Conservation (phyloP, 2,113 vertebrate species). For the Dicrurus megarhynchus region DNA sequence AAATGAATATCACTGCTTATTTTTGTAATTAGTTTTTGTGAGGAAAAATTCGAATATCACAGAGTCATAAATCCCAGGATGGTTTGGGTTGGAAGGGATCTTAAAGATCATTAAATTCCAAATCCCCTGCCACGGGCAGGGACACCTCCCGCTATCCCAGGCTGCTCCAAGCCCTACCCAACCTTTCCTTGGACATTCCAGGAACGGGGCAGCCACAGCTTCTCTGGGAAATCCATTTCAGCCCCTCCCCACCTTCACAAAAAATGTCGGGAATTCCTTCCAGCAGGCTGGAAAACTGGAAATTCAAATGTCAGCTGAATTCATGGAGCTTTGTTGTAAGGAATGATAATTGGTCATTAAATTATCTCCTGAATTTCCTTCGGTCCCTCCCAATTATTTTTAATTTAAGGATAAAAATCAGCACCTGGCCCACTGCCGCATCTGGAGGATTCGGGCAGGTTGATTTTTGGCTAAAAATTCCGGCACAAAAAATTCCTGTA, state of each 20-base stretch:
- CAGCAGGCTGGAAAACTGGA: not conserved
- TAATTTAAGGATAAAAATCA: not conserved
- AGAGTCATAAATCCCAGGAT: not conserved
- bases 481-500: not conserved
- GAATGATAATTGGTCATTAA: not conserved
- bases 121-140: not conserved
- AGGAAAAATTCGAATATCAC: not conserved
- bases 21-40: too few relatives aligned
- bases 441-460: not conserved
- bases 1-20: not conserved
- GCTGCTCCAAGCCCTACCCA: not conserved
- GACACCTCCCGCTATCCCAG: not conserved
- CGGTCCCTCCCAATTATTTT: not conserved
- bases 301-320: not conserved
- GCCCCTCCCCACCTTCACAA: accelerated
- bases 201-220: not conserved
- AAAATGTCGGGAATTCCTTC: not conserved
- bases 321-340: not conserved
- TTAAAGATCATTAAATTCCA: not conserved
- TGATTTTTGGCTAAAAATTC: not conserved
- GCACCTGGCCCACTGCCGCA: too few relatives aligned
- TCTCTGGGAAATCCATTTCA: not conserved
- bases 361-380: not conserved
- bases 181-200: too few relatives aligned
- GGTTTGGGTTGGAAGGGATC: not conserved